phyloP scores from a whole-genome alignment of 2,888 invertebrate species.

The Lithophane semibrunnea region DNA sequence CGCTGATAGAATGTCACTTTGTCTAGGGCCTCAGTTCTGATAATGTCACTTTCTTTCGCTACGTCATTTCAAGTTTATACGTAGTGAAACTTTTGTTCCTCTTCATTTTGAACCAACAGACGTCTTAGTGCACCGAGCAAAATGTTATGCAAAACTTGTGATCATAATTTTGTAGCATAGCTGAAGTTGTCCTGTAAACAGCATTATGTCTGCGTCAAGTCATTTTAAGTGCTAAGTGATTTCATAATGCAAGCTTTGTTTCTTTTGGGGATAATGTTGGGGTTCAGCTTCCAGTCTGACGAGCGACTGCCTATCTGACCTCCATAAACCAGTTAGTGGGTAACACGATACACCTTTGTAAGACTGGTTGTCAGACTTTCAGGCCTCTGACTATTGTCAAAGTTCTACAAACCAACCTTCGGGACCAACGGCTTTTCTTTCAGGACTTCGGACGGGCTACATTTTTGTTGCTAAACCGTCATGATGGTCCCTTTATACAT shows the following conservation, averaged over 20 bases:
- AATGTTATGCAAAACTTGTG: conserved; percentile 59
- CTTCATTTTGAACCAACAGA: conserved; percentile 26
- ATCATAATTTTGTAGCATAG: conserved; percentile 57
- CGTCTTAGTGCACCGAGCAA: conserved; percentile 61
- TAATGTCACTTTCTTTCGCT: background rate
- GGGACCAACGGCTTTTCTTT: background rate
- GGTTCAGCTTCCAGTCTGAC: background rate
- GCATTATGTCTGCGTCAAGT: conserved; percentile 34
- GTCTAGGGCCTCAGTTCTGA: too few species aligned
- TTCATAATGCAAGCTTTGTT: conserved; percentile 19
- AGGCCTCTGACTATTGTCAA: too few species aligned
- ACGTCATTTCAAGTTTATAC: conserved; percentile 4
- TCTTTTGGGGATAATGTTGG: background rate
- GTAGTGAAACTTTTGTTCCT: conserved; percentile 20
- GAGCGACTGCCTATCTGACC: background rate
- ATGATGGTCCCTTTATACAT: too few species aligned
- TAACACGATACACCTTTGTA: too few species aligned
- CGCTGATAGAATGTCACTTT: too few species aligned
- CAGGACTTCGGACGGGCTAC: background rate
- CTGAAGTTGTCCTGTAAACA: conserved; percentile 45
- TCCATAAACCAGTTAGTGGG: background rate
- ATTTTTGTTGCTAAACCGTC: background rate
- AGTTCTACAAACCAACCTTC: too few species aligned
- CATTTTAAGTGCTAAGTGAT: conserved; percentile 21
- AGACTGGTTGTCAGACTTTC: too few species aligned